Evolutionary conservation across 1,140 invertebrate genomes (phyloP).

Genomic region (Odontomachus brunneus): DNA sequence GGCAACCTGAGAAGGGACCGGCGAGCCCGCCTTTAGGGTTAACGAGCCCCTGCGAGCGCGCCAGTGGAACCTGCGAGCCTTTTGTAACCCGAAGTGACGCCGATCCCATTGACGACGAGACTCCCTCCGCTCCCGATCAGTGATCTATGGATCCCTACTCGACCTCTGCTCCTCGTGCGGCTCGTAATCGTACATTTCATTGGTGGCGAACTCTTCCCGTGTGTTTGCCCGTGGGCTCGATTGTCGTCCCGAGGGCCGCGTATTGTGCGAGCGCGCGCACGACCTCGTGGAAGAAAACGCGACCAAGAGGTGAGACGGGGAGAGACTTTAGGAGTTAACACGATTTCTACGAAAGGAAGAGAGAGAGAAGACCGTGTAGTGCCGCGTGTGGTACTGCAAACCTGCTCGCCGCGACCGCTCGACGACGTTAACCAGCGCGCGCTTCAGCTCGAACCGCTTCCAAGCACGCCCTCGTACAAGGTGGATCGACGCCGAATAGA

Average conservation of each 20-base stretch:
- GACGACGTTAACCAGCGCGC: too few species aligned
- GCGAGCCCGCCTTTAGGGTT: constrained; percentile 69
- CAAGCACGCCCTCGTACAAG: constrained; percentile 61
- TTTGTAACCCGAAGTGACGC: constrained; percentile 66
- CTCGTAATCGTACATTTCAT: constrained; percentile 80
- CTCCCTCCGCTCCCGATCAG: constrained; percentile 72
- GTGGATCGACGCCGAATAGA: constrained; percentile 47
- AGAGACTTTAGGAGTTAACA: constrained; percentile 57
- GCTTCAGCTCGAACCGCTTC: neutral
- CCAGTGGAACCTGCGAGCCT: constrained; percentile 79
- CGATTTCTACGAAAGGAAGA: constrained; percentile 26
- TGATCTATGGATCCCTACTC: constrained; percentile 82
- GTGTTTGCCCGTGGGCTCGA: constrained; percentile 65
- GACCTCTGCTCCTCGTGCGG: constrained; percentile 68
- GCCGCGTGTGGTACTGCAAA: too few species aligned
- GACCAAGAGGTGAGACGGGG: neutral
- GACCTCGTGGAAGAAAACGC: neutral
- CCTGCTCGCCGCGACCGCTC: too few species aligned
- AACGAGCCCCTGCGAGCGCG: constrained; percentile 66
- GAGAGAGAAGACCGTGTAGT: constrained; percentile 7
- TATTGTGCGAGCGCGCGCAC: constrained; percentile 51
- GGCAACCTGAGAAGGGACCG: constrained; percentile 79
- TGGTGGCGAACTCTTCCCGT: constrained; percentile 60
- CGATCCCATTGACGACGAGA: constrained; percentile 71
- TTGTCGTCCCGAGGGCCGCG: constrained; percentile 49